Evolutionary conservation across 2,888 invertebrate species (phyloP), one percentile per base, ranked within the genome.

Genomic region (Oxystoma pomonae): DNA sequence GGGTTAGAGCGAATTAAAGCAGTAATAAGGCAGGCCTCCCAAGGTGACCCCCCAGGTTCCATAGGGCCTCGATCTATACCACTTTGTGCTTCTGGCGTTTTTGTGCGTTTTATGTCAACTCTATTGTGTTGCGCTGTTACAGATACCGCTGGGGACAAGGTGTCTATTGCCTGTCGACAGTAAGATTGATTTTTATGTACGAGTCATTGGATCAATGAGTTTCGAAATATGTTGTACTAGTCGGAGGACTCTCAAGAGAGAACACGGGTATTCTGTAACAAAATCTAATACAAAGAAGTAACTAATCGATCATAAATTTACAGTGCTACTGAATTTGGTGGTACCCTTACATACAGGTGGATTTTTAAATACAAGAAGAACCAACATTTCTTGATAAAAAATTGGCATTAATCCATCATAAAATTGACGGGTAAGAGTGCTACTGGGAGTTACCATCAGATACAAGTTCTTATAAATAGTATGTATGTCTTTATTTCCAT

Each of bases 31-130:
- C 12, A 35, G 63, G 64, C 65, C 65, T 65, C 65, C 67, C 67
- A 65, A 52, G 21, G 67, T 16, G 67, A 62, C 67, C 65, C 62
- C 65, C 65, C 65, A 67, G 55, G 58, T 12, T 53, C 57, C 59
- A 55, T 52, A 62, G 60, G 60, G 59, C 61, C 60, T 60, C 62
- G 55, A 7, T 35, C 35, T 3, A 35, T 12, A 35, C 35, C 35
- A 35, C 35, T 35, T 35, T 35, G 12, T 35, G 35, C 35, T 35
- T 35, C 12, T 12, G 12, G 35, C 5, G 5, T 35, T 35, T 35
- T 35, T 35, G 35, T 35, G 12, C 35, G 35, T 7, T 35, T 35
- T 35, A 35, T 35, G 35, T 35, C 35, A 35, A 35, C 35, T 35
- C 35, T 12, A 35, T 35, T 35, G 35, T 35, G 12, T 35, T 3